phyloP scores from a whole-genome alignment of 2,113 vertebrate genomes.

The Nothoprocta pentlandii region DNA sequence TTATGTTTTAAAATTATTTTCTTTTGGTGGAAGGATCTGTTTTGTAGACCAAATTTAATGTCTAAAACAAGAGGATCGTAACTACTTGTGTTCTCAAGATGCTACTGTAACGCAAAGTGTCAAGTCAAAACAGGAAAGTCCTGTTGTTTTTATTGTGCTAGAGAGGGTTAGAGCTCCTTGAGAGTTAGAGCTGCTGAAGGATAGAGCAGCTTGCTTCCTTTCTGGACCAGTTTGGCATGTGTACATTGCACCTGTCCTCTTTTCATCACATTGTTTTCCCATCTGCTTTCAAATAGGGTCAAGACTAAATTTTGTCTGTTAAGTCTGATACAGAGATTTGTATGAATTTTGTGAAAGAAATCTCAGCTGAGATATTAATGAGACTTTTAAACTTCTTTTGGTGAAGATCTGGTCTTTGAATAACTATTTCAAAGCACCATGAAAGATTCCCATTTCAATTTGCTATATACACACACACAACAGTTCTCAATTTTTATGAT shows the following conservation, averaged over 20 bases:
- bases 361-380: background rate
- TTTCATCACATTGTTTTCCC: constrained; percentile 34
- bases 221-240: constrained; percentile 7
- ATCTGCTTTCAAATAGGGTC: constrained; percentile 12
- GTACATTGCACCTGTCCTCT: background rate
- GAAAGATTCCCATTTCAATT: background rate
- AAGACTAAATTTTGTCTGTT: background rate
- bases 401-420: background rate
- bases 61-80: background rate
- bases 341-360: constrained; percentile 8
- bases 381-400: background rate
- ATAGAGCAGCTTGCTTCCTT: constrained; percentile 24
- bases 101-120: background rate
- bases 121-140: background rate
- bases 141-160: background rate
- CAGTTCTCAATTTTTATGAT: background rate
- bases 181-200: background rate
- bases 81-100: background rate
- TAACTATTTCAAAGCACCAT: background rate
- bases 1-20: background rate
- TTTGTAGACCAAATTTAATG: background rate
- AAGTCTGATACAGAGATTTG: background rate
- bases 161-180: background rate
- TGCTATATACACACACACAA: background rate
- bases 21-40: background rate